A percentile compares a stretch with the other conserved stretches of the same genome.
These are phyloP conservation scores for Falco naumanni DNA, from an alignment of 2,797 vertebrate species.

Conservation along the genomic window DNA sequence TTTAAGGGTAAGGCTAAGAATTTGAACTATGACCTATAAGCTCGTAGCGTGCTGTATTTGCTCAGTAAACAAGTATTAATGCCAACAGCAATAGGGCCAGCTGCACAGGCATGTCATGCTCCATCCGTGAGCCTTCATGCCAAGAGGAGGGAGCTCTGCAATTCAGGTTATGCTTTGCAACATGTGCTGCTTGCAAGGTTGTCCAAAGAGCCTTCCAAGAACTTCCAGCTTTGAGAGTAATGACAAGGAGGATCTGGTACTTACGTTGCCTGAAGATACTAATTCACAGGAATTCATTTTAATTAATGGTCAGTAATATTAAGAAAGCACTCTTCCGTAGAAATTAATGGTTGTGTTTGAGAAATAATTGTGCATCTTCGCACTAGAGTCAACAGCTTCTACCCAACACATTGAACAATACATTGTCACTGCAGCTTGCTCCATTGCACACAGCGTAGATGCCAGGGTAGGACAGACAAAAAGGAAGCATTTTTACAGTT, in stretches of 20 bases:
- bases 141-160: background rate
- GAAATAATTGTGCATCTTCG: background rate
- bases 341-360: background rate
- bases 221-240: background rate
- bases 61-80: background rate
- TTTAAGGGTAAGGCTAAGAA: background rate
- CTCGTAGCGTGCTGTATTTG: background rate
- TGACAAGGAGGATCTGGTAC: background rate
- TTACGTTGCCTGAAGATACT: background rate
- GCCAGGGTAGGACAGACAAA: background rate
- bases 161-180: background rate
- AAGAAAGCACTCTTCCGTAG: background rate
- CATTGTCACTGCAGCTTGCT: background rate
- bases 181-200: background rate
- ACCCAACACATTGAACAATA: background rate
- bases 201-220: background rate
- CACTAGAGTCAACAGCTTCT: background rate
- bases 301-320: background rate
- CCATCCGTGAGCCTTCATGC: fast-evolving
- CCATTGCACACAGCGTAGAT: background rate
- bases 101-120: background rate
- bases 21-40: background rate
- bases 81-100: background rate
- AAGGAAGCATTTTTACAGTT: background rate
- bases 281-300: background rate